Base-by-base conservation (phyloP, 2,797 vertebrate genomes). In the Oryzias sinensis region DNA sequence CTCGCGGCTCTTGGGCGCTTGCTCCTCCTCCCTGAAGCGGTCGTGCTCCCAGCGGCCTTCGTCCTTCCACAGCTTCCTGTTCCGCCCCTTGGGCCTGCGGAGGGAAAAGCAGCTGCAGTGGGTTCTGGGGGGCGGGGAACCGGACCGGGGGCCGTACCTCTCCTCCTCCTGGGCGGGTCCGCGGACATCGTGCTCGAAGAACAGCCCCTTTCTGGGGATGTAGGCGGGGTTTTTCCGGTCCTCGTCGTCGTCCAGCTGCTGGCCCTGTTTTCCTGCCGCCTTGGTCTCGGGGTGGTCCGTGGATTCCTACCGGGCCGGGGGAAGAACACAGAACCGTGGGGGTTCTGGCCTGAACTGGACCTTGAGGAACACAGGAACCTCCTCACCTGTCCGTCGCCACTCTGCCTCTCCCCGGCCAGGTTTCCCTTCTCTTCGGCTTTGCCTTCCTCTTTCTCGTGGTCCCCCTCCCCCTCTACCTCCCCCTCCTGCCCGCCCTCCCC, bases 21-120 rank as follows among this genome's bases (percentile, higher is more conserved):
- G 97, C 65, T 99, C 97, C 14, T 99, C 97, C 85, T 98, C 97
- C 17, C 95, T 90, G 85, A 98, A 99, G 18, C 81, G 91, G 83
- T 99, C 97, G 0, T 99, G 97, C 1, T 95, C 95, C 97, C 97
- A 99, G 43, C 96, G 93, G 2, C 97, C 97, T 69, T 98, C 96
- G 0, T 99, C 97, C 73, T 98, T 98, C 97, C 97, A 99, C 41
- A 99, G 73, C 82, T 96, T 98, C 66, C 96, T 87, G 84, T 98
- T 95, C 0, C 96, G 88, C 5, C 94, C 96, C 76, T 99, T 99
- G 0, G 97, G 97, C 72, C 97, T 99, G 79, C 62, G 29, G 33
- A 42, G 24, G 18, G 29, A 27, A 9, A 9, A 33, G 29, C 29
- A 3, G 29, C 29, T 33, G 29, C 1, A 33, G 29, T 33, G 1